Evolutionary conservation across 2,113 vertebrate species (phyloP).

Genomic region (Megalops atlanticus): DNA sequence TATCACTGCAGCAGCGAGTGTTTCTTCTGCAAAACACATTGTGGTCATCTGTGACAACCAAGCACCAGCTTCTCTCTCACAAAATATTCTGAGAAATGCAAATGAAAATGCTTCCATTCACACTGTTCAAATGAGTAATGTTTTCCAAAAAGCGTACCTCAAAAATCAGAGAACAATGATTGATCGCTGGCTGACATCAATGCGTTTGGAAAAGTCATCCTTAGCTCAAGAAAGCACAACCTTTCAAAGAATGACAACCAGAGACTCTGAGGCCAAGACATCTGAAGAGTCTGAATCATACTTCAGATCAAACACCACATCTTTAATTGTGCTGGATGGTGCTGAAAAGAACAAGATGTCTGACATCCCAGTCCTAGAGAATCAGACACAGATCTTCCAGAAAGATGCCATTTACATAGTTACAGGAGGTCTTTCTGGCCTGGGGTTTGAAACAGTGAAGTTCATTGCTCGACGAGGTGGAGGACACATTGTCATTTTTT

Average conservation of each 20-base stretch:
- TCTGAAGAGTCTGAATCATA: slow-evolving; percentile 60
- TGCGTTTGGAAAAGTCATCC: slow-evolving; percentile 55
- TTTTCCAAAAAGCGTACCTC: slow-evolving; percentile 73
- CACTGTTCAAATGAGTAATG: slow-evolving; percentile 43
- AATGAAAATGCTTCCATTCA: slow-evolving; percentile 67
- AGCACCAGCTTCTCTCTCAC: slow-evolving; percentile 36
- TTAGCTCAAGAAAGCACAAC: slow-evolving; percentile 45
- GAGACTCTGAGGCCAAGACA: slow-evolving; percentile 20
- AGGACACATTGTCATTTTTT: slow-evolving; percentile 70
- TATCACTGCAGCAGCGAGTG: slow-evolving; percentile 49
- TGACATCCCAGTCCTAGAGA: slow-evolving; percentile 60
- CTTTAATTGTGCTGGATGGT: slow-evolving; percentile 59
- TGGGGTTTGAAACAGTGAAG: too few species aligned
- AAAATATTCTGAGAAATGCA: slow-evolving; percentile 46
- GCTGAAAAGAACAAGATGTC: slow-evolving; percentile 43
- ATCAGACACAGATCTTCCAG: slow-evolving; percentile 65
- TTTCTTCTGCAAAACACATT: slow-evolving; percentile 61
- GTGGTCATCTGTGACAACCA: slow-evolving; percentile 67
- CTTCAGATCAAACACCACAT: slow-evolving; percentile 60
- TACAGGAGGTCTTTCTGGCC: slow-evolving; percentile 76
- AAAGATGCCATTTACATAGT: slow-evolving; percentile 75
- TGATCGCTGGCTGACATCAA: slow-evolving; percentile 68
- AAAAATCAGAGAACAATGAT: slow-evolving; percentile 57
- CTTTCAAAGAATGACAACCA: slow-evolving; percentile 50
- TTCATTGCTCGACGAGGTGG: slow-evolving; percentile 79